phyloP scores from a whole-genome alignment of 2,113 vertebrate species.

The Steatornis caripensis region DNA sequence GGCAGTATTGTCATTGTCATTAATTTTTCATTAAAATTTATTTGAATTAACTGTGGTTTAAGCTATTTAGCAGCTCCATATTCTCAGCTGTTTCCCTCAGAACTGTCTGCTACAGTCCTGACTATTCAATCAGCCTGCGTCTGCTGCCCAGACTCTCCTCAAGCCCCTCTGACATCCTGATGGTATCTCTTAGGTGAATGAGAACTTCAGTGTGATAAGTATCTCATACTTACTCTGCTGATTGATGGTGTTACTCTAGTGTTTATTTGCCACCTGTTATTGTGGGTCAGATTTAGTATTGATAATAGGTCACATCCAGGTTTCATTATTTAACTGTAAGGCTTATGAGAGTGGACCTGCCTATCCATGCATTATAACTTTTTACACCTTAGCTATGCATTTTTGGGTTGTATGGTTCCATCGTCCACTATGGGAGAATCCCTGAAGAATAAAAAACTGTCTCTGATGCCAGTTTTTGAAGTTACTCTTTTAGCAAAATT shows the following conservation, averaged over 20 bases:
- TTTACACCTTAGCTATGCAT: background rate
- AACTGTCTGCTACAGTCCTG: background rate
- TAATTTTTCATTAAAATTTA: background rate
- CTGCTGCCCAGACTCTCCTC: background rate
- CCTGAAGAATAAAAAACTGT: background rate
- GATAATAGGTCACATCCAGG: background rate
- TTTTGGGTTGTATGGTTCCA: background rate
- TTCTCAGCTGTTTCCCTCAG: background rate
- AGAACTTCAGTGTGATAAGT: background rate
- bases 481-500: background rate
- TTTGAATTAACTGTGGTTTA: background rate
- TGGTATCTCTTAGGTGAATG: background rate
- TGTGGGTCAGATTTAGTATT: accelerated
- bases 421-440: background rate
- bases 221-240: background rate
- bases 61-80: background rate
- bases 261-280: background rate
- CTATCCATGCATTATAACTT: background rate
- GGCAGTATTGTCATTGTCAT: no score
- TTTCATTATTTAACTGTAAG: background rate
- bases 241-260: background rate
- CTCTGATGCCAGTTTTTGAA: background rate
- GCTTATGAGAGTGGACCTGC: background rate
- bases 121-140: background rate
- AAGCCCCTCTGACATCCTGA: background rate